Evolutionary conservation across 2,888 invertebrate genomes (phyloP).

Genomic region (Brachyptera risi): DNA sequence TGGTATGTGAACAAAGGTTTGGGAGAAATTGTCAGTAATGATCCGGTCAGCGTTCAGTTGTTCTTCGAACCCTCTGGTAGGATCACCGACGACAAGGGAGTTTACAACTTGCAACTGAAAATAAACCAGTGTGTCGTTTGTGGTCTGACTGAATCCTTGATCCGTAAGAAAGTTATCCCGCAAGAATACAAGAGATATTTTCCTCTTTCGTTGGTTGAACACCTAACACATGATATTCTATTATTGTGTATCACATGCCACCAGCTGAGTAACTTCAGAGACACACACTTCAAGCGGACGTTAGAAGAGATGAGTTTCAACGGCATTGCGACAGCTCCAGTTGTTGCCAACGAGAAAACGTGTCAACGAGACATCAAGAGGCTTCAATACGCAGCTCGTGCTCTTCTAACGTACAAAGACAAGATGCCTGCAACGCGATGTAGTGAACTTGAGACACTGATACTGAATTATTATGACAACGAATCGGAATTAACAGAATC

Average conservation of each 20-base stretch:
- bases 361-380: too few species aligned
- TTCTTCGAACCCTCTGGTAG: conserved; percentile 75
- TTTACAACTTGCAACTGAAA: conserved; percentile 67
- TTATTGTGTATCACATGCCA: conserved; percentile 70
- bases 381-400: conserved; percentile 61
- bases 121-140: conserved; percentile 78
- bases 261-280: conserved; percentile 61
- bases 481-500: conserved; percentile 38
- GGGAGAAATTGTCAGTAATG: conserved; percentile 45
- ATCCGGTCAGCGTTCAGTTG: conserved; percentile 64
- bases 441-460: conserved; percentile 46
- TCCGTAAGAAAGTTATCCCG: conserved; percentile 77
- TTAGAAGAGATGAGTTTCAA: conserved; percentile 46
- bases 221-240: conserved; percentile 75
- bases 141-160: conserved; percentile 61
- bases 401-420: conserved; percentile 46
- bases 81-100: conserved; percentile 63
- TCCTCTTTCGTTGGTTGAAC: conserved; percentile 73
- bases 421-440: conserved; percentile 52
- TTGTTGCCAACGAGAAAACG: conserved; percentile 41
- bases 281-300: conserved; percentile 54
- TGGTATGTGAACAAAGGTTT: conserved; percentile 58
- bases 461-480: conserved; percentile 54
- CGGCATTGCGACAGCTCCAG: conserved; percentile 33
- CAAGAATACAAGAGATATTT: conserved; percentile 75